These are phyloP conservation scores for Hoplias malabaricus DNA, from an alignment of 2,113 vertebrate genomes.

Conservation along the genomic window DNA sequence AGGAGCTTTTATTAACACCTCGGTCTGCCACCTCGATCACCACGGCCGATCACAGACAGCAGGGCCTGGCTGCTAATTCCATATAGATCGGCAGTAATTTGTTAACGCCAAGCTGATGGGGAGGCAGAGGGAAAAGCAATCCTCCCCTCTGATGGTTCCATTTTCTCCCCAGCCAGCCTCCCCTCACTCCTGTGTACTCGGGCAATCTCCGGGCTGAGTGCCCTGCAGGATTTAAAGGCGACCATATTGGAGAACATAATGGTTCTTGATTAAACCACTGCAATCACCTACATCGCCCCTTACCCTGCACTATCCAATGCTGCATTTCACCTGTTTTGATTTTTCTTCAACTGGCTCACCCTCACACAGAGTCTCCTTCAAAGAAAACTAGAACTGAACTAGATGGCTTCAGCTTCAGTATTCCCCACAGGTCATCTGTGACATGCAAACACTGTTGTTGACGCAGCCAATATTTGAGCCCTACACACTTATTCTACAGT, in stretches of 20 bases:
- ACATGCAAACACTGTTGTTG: conserved; percentile 19
- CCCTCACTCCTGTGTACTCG: not conserved
- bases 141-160: conserved; percentile 24
- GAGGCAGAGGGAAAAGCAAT: conserved; percentile 14
- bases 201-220: conserved; percentile 40
- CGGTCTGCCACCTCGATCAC: conserved; percentile 7
- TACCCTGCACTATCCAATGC: not conserved
- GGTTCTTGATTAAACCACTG: conserved; percentile 46
- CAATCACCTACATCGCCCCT: conserved; percentile 15
- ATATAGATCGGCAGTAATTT: conserved; percentile 42
- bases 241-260: conserved; percentile 44
- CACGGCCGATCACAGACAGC: not conserved
- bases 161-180: conserved; percentile 20
- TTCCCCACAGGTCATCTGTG: conserved; percentile 25
- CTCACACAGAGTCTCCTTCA: conserved; percentile 3
- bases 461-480: not conserved
- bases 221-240: conserved; percentile 39
- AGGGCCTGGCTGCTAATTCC: conserved; percentile 27
- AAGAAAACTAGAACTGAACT: conserved; percentile 34
- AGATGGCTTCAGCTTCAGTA: conserved; percentile 21
- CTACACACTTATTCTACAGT: too few relatives aligned
- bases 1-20: conserved; percentile 31
- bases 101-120: conserved; percentile 21
- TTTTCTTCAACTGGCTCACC: conserved; percentile 10
- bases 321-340: conserved; percentile 25